A percentile compares a stretch with the other conserved stretches of the same genome.
Conservation (phyloP, 2,888 invertebrate genomes). For the Drosophila crucigera region DNA sequence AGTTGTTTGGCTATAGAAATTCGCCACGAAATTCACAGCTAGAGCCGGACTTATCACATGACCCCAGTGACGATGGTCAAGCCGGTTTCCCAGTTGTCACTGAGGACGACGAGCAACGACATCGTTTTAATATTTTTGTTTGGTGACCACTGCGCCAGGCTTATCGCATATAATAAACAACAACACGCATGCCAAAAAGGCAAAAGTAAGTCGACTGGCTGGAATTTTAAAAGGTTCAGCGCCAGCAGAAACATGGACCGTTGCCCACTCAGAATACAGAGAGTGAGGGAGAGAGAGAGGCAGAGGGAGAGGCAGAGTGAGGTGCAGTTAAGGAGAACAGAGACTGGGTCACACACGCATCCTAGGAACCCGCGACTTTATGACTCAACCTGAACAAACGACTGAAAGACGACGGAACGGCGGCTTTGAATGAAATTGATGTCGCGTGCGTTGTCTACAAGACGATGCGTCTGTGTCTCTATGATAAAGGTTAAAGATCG, state of each 20-base stretch:
- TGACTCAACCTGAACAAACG: slow-evolving; percentile 64
- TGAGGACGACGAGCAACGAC: slow-evolving; percentile 37
- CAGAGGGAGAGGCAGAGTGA: slow-evolving; percentile 19
- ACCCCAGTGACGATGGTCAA: slow-evolving; percentile 59
- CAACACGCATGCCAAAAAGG: slow-evolving; percentile 65
- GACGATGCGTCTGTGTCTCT: slow-evolving; percentile 48
- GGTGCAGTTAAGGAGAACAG: slow-evolving; percentile 26
- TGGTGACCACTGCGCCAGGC: slow-evolving; percentile 58
- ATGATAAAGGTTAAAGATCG: slow-evolving; percentile 69
- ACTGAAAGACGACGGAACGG: slow-evolving; percentile 14
- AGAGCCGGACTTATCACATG: slow-evolving; percentile 36
- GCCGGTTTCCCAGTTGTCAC: slow-evolving; percentile 66
- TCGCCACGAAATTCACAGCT: slow-evolving; percentile 31
- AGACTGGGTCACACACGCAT: slow-evolving; percentile 74
- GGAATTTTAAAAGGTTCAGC: slow-evolving; percentile 84
- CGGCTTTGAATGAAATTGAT: slow-evolving; percentile 70
- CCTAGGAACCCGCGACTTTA: slow-evolving; percentile 72
- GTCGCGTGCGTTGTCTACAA: slow-evolving; percentile 77
- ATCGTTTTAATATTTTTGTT: slow-evolving; percentile 65
- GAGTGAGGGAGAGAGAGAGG: slow-evolving; percentile 9
- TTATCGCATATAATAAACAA: slow-evolving; percentile 79
- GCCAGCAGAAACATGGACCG: slow-evolving; percentile 53
- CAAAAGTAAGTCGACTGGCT: slow-evolving; percentile 68
- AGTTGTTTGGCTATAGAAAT: slow-evolving; percentile 3
- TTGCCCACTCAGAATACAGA: slow-evolving; percentile 40